These are phyloP conservation scores for Drosophila saltans DNA, from an alignment of 1,140 invertebrate species.

Conservation along the genomic window DNA sequence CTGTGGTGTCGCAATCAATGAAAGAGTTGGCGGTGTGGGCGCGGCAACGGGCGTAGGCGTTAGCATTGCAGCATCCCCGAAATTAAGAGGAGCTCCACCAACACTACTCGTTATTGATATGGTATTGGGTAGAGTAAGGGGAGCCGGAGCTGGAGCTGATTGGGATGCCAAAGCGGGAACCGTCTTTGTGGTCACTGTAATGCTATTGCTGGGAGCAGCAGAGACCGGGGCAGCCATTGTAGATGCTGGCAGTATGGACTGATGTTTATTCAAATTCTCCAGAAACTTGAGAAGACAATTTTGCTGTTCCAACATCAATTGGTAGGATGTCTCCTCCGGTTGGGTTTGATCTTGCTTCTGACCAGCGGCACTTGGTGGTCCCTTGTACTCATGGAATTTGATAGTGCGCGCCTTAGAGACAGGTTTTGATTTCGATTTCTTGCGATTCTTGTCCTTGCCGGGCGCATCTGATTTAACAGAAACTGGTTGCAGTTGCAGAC, in stretches of 20 bases:
- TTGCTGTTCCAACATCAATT: slow-evolving; percentile 96
- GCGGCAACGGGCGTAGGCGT: slow-evolving; percentile 34
- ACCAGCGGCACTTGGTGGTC: slow-evolving; percentile 95
- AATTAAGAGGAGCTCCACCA: slow-evolving; percentile 49
- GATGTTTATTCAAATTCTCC: slow-evolving; percentile 81
- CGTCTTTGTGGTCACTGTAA: slow-evolving; percentile 66
- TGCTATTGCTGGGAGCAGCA: slow-evolving; percentile 31
- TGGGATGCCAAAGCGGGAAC: slow-evolving; percentile 56
- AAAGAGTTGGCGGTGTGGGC: slow-evolving; percentile 48
- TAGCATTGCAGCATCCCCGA: slow-evolving; percentile 54
- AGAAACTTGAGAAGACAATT: slow-evolving; percentile 86
- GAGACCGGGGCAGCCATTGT: slow-evolving; percentile 79
- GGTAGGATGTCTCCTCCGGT: slow-evolving; percentile 90
- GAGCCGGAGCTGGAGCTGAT: slow-evolving; percentile 36
- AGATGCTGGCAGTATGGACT: slow-evolving; percentile 84
- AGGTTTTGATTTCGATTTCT: slow-evolving; percentile 94
- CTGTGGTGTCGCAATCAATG: slow-evolving; percentile 61
- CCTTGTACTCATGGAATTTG: slow-evolving; percentile 99
- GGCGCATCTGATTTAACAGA: slow-evolving; percentile 87
- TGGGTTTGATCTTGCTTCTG: slow-evolving; percentile 84
- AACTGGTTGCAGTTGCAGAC: slow-evolving; percentile 68
- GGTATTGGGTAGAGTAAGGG: slow-evolving; percentile 55
- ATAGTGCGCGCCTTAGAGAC: slow-evolving; percentile 94
- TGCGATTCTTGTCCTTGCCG: slow-evolving; percentile 92
- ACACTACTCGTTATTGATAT: slow-evolving; percentile 66